Evolutionary conservation across 2,888 invertebrate species (phyloP), one percentile per base, ranked within the genome.

Genomic region (Polia nebulosa): DNA sequence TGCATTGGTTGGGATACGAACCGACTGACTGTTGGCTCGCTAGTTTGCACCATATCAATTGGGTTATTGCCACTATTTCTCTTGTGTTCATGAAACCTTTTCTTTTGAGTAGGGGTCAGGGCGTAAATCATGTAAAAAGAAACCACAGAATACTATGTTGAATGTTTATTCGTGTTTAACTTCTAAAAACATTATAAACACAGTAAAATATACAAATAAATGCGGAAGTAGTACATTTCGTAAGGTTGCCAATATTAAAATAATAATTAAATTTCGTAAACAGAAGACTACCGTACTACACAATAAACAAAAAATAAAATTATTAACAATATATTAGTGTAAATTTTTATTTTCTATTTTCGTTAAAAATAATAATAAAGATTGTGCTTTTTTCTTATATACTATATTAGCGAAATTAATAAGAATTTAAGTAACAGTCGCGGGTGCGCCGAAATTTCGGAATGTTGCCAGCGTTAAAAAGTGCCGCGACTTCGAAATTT

Each of bases 311-410:
- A 89, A 90, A 91, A 94, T 94, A 94, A 95, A 89, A 95, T 94
- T 93, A 95, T 91, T 94, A 95, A 95, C 95, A 94, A 95, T 95
- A 95, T 94, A 94, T 94, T 95, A 95, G 92, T 93, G 88, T 91
- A 83, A 67, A 82, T 65, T 81, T 83, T 82, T 91, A 87, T 89
- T 90, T 91, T 90, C 89, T 85, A 85, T 85, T 88, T 89, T 87
- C 88, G 90, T 92, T 92, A 94, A 93, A 80, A 90, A 91, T 90
- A 85, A 91, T 86, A 83, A 90, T 91, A 92, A 94, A 93, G 77
- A 81, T 95, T 95, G 95, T 95, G 95, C 95, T 94, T 91, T 89
- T 68, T 76, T 87, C 91, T 94, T 94, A 94, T 88, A 89, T 88
- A 89, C 94, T 95, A 95, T 92, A 93, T 94, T 95, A 95, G 94